Base-by-base conservation (phyloP, 1,140 invertebrate genomes). In the Bacillus rossius region DNA sequence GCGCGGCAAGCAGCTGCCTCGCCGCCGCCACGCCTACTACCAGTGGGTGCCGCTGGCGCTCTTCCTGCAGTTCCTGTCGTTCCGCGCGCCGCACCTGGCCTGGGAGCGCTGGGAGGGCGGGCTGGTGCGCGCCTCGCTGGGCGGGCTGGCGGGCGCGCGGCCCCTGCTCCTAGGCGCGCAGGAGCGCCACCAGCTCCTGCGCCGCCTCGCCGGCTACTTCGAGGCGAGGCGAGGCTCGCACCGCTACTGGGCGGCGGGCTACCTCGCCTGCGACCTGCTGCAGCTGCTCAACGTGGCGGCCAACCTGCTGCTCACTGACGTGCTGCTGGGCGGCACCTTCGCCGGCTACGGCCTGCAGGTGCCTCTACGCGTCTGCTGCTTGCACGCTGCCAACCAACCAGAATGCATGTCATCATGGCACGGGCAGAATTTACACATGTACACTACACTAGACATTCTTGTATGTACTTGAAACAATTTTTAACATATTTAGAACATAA, bases 41-140 rank as follows among this genome's bases (percentile, higher is more conserved):
- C 92, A 95, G 72, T 96, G 92, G 92, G 91, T 94, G 3, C 89
- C 87, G 0, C 91, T 93, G 64, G 81, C 92, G 1, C 75, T 91
- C 2, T 88, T 90, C 73, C 81, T 81, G 7, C 88, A 92, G 22
- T 43, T 47, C 3, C 37, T 73, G 3, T 49, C 73, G 47, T 74
- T 74, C 62, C 71, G 71, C 56, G 23, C 64, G 4, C 71, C 72
- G 4, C 69, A 73, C 55, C 68, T 61, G 54, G 50, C 71, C 1
- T 73, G 74, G 75, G 76, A 75, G 59, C 40, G 43, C 8, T 63
- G 61, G 60, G 71, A 73, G 52, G 85, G 82, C 55, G 85, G 86
- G 3, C 78, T 84, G 52, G 73, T 91, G 25, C 83, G 81, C 61
- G 72, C 77, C 1, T 68, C 91, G 26, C 82, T 88, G 3, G 81